Evolutionary conservation across 2,797 vertebrate species (phyloP), one percentile per base, ranked within the genome.

Genomic region (Lates japonicus): DNA sequence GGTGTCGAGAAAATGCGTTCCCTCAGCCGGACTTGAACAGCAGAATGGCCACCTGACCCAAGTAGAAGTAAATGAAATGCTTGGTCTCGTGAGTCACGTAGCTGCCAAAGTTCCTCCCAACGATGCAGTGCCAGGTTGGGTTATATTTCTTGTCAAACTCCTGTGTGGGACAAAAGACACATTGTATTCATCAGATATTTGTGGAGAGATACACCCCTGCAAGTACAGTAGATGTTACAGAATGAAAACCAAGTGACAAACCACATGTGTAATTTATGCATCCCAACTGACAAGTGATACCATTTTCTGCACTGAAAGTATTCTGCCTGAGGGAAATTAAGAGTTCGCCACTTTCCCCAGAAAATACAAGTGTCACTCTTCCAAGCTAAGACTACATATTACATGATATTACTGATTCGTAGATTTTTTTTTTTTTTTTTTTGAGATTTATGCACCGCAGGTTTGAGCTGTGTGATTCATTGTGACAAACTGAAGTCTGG

Each of bases 121-220:
- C 98, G 0, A 99, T 98, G 95, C 98, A 99, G 91, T 99, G 98
- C 97, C 98, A 99, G 58, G 98, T 99, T 37, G 98, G 98, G 76
- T 99, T 99, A 74, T 99, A 99, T 90, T 99, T 99, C 95, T 98
- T 99, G 94, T 99, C 98, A 89, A 99, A 99, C 82, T 99, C 98
- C 98, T 99, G 88, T 39, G 54, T 3, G 64, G 13, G 10, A 79
- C 3, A 84, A 49, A 29, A 80, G 25, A 80, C 10, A 20, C 4
- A 64, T 4, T 39, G 37, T 52, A 35, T 49, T 81, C 0, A 51
- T 69, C 9, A 80, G 41, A 72, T 19, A 31, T n/a, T 29, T 65
- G 25, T 46, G 17, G 14, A 22, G 46, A 60, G 3, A 60, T 6
- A 39, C 51, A 19, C 35, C 10, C 12, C 17, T 31, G n/a, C 11